Evolutionary conservation across 2,797 vertebrate species (phyloP), one percentile per base, ranked within the genome.

Genomic region (Orestias chungarensis): DNA sequence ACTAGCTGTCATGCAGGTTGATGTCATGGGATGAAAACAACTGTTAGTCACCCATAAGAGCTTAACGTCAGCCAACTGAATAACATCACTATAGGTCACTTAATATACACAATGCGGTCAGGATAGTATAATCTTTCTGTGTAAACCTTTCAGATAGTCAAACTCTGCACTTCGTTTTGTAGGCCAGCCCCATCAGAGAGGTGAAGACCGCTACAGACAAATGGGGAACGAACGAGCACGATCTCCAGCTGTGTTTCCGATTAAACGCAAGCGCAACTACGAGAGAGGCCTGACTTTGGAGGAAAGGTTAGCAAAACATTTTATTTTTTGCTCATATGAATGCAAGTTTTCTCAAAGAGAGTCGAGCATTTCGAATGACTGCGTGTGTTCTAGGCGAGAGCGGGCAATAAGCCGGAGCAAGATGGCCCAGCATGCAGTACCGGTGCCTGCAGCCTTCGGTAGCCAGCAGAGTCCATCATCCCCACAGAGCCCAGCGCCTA

Each of bases 151-250:
- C 35, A 23, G 17, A 1, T 42, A 10, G 27, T 70, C 43, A 73
- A 14, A 82, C 67, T 73, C n/a, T 47, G 0, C 23, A 3, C 29
- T 73, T 71, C 0, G 29, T 74, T 70, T 76, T 62, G n/a, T 66
- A 95, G 95, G 95, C 79, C 95, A 95, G 70, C 92, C 94, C 70
- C 93, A 94, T 78, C 89, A 93, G 47, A 92, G 94, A 72, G 93
- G 93, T 1, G 95, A 95, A 82, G 95, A 95, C 83, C 78, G 95
- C 72, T 94, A 88, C 89, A 91, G 94, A 62, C 92, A 94, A 18
- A 89, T 94, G 71, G 75, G 87, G 33, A 94, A 85, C 44, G 93
- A 95, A n/a, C 89, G 93, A 6, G 73, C 92, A 6, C 85, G 91
- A 71, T 85, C 82, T 71, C 91, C 92, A 11, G 81, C 89, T 0